These are phyloP conservation scores for Hypotaenidia philippensis DNA, from an alignment of 2,797 vertebrate genomes.

Conservation along the genomic window DNA sequence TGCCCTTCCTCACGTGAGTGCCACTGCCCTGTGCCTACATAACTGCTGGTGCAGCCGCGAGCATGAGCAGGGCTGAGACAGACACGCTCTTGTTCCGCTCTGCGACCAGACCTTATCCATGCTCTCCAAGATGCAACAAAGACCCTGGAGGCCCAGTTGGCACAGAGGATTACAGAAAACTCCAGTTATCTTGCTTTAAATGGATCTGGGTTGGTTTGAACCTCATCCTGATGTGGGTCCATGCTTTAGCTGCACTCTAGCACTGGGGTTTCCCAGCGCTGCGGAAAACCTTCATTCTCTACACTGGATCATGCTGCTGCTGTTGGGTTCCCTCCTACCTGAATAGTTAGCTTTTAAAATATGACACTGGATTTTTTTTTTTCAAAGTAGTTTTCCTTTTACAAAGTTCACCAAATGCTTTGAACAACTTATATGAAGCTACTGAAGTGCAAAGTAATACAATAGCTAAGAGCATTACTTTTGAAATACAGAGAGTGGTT, in stretches of 20 bases:
- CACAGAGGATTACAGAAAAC: background rate
- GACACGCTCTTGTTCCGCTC: background rate
- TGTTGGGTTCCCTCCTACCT: background rate
- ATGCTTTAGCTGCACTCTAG: background rate
- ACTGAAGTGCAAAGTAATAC: background rate
- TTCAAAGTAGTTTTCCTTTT: background rate
- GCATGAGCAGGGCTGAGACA: background rate
- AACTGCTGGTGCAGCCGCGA: background rate
- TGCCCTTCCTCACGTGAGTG: background rate
- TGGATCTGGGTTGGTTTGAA: background rate
- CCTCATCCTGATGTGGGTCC: background rate
- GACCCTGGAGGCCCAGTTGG: fast-evolving
- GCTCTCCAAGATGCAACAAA: background rate
- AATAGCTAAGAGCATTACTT: background rate
- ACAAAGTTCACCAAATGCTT: background rate
- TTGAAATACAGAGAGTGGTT: background rate
- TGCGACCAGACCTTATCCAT: background rate
- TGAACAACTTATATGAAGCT: background rate
- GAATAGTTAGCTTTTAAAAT: background rate
- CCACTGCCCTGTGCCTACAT: background rate
- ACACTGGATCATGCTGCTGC: background rate
- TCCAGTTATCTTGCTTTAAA: background rate
- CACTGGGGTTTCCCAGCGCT: background rate
- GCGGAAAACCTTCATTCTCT: background rate
- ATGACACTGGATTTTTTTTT: background rate